Evolutionary conservation across 1,140 invertebrate species (phyloP), one percentile per base, ranked within the genome.

Genomic region (Plutomurus gul): DNA sequence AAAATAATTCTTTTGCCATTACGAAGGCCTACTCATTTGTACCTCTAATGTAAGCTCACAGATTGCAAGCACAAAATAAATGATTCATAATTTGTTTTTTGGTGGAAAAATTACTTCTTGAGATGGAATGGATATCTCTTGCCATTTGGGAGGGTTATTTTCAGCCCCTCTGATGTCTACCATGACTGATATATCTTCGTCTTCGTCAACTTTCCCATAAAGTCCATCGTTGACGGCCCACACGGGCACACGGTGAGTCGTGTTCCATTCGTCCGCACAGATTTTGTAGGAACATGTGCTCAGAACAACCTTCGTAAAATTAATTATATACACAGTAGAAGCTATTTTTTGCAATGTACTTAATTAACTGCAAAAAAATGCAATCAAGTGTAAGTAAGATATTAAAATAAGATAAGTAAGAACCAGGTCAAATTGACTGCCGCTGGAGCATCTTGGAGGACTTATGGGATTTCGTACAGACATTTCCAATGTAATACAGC

Each of bases 261-360:
- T 22, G 47, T 84, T 84, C 84, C 84, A 84, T 40, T 84, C 81
- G 40, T 84, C 83, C 13, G 80, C 79, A 76, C 84, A 84, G 5
- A 84, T 77, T 73, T 84, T 83, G 36, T 76, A 77, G 4, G 77
- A 39, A 75, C 84, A 84, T 18, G 74, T 76, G 20, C 60, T 81
- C 25, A 83, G n/a, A 7, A 82, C 82, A 10, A 83, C 75, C 84
- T 84, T 30, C 3, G 18, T n/a, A 70, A 36, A 36, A 70, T 4
- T 3, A n/a, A 70, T 30, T 70, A 13, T 13, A 1, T 33, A 33
- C 20, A 51, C 18, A 22, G 25, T 51, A 22, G 20, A 47, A 5
- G 1, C 20, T 16, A 18, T 22, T 1, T 25, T 7, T 10, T 22
- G 10, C 11, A 25, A 11, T 25, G 20, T 3, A 47, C 47, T 5